These are phyloP conservation scores for Bugulina stolonifera DNA, from an alignment of 2,888 invertebrate species.

Conservation along the genomic window DNA sequence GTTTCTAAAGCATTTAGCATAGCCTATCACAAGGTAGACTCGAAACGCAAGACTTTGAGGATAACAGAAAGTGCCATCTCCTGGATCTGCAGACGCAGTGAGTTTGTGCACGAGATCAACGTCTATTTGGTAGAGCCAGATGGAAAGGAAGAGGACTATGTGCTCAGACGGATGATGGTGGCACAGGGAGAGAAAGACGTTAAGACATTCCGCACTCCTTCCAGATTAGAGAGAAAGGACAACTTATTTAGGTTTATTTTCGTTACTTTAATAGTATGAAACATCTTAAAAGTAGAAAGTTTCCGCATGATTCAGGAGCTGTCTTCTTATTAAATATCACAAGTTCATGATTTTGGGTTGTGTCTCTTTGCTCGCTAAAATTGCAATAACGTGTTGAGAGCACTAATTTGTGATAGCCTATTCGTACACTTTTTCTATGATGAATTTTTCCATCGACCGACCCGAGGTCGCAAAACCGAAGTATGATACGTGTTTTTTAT, in stretches of 20 bases:
- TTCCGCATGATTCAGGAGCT: no score
- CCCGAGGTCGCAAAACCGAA: no score
- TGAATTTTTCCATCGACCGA: no score
- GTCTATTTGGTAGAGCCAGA: slow-evolving; percentile 50
- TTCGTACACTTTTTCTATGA: no score
- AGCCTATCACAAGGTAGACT: slow-evolving; percentile 50
- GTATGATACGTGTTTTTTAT: no score
- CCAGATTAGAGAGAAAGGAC: slow-evolving; percentile 47
- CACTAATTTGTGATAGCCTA: no score
- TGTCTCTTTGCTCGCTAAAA: no score
- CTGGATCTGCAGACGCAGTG: slow-evolving; percentile 49
- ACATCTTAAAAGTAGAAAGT: no score
- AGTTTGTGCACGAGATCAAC: slow-evolving; percentile 42
- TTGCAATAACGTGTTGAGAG: no score
- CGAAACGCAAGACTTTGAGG: slow-evolving; percentile 45
- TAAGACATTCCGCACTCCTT: slow-evolving; percentile 37
- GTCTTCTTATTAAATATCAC: no score
- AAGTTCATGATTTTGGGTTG: no score
- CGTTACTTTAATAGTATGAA: background rate
- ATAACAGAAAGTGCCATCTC: slow-evolving; percentile 50
- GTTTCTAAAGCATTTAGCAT: slow-evolving; percentile 51
- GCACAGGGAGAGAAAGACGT: slow-evolving; percentile 43
- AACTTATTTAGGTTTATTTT: slow-evolving; percentile 46
- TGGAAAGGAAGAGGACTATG: slow-evolving; percentile 38
- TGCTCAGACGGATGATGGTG: slow-evolving; percentile 47